Evolutionary conservation across 2,888 invertebrate species (phyloP), one percentile per base, ranked within the genome.

Genomic region (Dryadula phaetusa): DNA sequence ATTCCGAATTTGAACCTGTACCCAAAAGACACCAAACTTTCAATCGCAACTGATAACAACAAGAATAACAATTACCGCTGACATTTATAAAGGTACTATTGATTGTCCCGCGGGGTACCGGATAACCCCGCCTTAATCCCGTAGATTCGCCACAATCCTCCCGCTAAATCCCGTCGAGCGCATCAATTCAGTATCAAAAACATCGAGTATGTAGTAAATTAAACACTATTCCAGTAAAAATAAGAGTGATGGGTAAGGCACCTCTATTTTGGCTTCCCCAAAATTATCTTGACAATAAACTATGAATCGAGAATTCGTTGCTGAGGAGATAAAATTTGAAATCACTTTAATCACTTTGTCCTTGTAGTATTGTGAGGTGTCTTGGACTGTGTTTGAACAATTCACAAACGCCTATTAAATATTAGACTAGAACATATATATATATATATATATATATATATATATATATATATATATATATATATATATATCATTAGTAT

Each of bases 91-190:
- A 49, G 42, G 62, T 32, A 47, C 32, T 58, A 53, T 60, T 34
- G 66, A 62, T 61, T 62, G 28, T 62, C 61, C 61, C 53, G 7
- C 5, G 61, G 37, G 42, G 37, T 40, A 53, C 25, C 22, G 77
- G 79, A 77, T 77, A 76, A 73, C 76, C 62, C 74, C 14, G 34
- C 63, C 72, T 71, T 83, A 83, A 84, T 80, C 82, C 53, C 34
- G 14, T 53, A 34, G 53, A 53, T 53, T 53, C 34, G 18, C 53
- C 53, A 53, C 53, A 34, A 53, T 32, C 53, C 53, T 53, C 6
- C 32, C 34, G n/a, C n/a, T 18, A 34, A 53, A 53, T 34, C 53
- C 53, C 18, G 12, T 14, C 16, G 32, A 53, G 53, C 12, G 16
- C 53, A 34, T 53, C 53, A 53, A 18, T 53, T 18, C 32, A 18